These are phyloP conservation scores for Tinea semifulvella DNA, from an alignment of 2,888 invertebrate genomes.

Conservation along the genomic window DNA sequence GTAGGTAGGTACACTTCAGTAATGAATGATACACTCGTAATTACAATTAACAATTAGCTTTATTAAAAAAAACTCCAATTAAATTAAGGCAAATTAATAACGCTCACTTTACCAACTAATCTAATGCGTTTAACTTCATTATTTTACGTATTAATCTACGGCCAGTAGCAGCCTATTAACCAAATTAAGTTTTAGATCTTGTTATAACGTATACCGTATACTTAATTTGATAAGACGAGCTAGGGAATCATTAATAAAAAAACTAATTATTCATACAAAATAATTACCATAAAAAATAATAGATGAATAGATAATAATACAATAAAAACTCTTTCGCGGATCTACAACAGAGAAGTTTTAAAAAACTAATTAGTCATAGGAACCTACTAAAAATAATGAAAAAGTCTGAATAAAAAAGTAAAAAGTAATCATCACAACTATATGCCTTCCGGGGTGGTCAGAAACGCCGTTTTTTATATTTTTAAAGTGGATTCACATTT, in stretches of 20 bases:
- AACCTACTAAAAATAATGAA: too few species aligned
- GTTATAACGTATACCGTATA: constrained; percentile 18
- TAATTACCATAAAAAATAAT: constrained; percentile 2
- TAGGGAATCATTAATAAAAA: background rate
- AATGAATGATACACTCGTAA: constrained; percentile 18
- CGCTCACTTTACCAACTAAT: constrained; percentile 32
- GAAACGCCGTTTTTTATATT: too few species aligned
- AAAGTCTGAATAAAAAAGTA: too few species aligned
- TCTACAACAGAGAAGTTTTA: too few species aligned
- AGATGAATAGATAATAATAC: too few species aligned
- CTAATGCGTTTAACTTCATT: constrained; percentile 21
- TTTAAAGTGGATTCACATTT: too few species aligned
- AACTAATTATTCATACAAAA: constrained; percentile 9
- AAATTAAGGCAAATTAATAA: constrained; percentile 31
- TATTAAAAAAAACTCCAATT: constrained; percentile 28
- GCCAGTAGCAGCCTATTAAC: constrained; percentile 21
- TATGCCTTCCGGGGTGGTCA: too few species aligned
- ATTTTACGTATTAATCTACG: constrained; percentile 23
- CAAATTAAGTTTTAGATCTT: constrained; percentile 23
- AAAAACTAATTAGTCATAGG: too few species aligned
- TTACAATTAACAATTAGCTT: constrained; percentile 34
- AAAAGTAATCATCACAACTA: too few species aligned
- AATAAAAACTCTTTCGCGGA: too few species aligned
- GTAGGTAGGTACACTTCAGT: too few species aligned
- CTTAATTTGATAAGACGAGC: constrained; percentile 1